Evolutionary conservation across 2,797 vertebrate species (phyloP), one percentile per base, ranked within the genome.

Genomic region (Clarias platycephalus): DNA sequence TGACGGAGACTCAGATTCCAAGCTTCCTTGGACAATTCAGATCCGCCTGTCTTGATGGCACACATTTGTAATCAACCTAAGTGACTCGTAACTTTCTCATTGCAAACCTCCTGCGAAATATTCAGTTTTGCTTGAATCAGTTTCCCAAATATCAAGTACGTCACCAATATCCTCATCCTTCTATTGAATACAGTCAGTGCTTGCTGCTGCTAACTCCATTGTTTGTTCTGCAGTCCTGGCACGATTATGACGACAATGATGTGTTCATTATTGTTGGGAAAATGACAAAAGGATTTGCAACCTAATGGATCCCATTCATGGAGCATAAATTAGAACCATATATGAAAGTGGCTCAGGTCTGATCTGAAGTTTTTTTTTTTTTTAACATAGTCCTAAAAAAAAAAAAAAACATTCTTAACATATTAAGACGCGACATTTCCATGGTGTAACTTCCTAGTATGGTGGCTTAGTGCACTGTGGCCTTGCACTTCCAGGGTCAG

Each of bases 121-220:
- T 37, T 28, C 28, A 76, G 18, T 31, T 76, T 57, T 22, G 26
- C 72, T 75, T 75, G 72, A 40, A 78, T 63, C 76, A 78, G n/a
- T 64, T 79, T 8, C 60, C 37, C 7, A 44, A 64, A 63, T 62
- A 62, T 63, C 5, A 79, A 64, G 7, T 44, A 63, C 5, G 28
- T 20, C 37, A 64, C 15, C n/a, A 49, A 64, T 63, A 62, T 63
- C 76, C 76, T 78, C 37, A 79, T 64, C 77, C 77, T 79, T 64
- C 37, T 15, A 63, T 79, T 79, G 22, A 44, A 63, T 44, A 79
- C 22, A 79, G 34, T 49, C 58, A 40, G 8, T 37, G 55, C 24
- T 49, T 79, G 6, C 34, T 20, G 77, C 60, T 26, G 13, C 37
- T 57, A 49, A 49, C 28, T 6, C 10, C 55, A 37, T 78, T 78